Evolutionary conservation across 2,113 vertebrate species (phyloP), one percentile per base, ranked within the genome.

Genomic region (Jaculus jaculus): DNA sequence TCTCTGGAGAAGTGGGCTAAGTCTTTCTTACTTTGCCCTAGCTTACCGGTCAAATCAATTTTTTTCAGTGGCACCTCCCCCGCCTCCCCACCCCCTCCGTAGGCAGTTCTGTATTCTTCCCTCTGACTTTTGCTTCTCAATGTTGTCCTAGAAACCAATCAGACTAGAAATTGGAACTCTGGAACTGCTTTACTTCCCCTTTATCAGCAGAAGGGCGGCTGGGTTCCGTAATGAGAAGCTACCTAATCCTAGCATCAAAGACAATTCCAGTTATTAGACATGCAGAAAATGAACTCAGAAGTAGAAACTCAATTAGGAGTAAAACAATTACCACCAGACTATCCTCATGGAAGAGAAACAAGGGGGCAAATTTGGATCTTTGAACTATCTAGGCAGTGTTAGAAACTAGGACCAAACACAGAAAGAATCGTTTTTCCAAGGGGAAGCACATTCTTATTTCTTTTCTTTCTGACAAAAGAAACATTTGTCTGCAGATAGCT

Each of bases 401-500:
- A 92, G 93, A 94, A 91, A 80, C 63, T 92, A 54, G 32, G 47
- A 97, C 92, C 93, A 95, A 96, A 93, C 75, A 84, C 77, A 82
- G 86, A 97, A 96, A 82, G 60, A 12, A 6, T 47, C 54, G 7
- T 54, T 54, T 54, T 54, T 12, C 54, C 96, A 95, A 84, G 91
- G 47, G 86, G 10, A 82, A 86, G 95, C 87, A 94, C 21, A 13
- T 61, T 95, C 89, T 75, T 93, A 92, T 87, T 86, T 89, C 39
- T 80, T 91, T 92, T 65, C 63, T 37, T 92, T 93, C 95, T 95
- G 93, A 94, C 90, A 82, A 96, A 95, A 91, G 63, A 89, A 95
- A 68, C 97, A 97, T 96, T 97, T 97, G 98, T 96, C 94, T 97
- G 84, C 32, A 97, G 96, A 98, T 98, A 98, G 77, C 74, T 96